A percentile compares a stretch with the other conserved stretches of the same genome.
Conservation (phyloP, 2,113 vertebrate species). For the Corythoichthys haematopterus region DNA sequence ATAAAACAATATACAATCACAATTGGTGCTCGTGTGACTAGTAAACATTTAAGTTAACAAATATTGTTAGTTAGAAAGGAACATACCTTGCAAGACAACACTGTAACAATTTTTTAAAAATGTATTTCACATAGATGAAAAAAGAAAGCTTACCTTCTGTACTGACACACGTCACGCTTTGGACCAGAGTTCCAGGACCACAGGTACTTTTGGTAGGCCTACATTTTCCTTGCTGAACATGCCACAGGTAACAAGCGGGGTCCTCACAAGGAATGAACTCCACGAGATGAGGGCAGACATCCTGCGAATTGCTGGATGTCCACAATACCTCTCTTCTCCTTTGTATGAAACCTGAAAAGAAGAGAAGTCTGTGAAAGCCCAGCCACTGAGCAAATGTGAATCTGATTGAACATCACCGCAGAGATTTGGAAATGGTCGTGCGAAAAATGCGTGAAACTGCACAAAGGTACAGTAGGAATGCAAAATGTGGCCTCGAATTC, state of each 20-base stretch:
- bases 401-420: neutral
- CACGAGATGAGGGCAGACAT: conserved; percentile 78
- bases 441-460: too few species aligned
- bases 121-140: neutral
- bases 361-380: neutral
- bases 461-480: too few species aligned
- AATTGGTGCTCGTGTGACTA: neutral
- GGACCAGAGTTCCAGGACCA: conserved; percentile 75
- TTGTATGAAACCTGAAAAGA: conserved; percentile 79
- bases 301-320: conserved; percentile 60
- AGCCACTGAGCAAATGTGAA: neutral
- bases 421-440: neutral
- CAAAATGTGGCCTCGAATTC: too few species aligned
- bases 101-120: neutral
- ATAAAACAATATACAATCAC: neutral
- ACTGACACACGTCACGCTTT: conserved; percentile 75
- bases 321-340: conserved; percentile 77
- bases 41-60: neutral
- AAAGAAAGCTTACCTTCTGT: conserved; percentile 68
- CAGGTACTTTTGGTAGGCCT: conserved; percentile 72
- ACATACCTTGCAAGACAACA: neutral
- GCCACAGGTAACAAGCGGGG: conserved; percentile 80
- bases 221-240: conserved; percentile 68
- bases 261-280: conserved; percentile 89
- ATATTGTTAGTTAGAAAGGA: too few species aligned